A percentile compares a stretch with the other conserved stretches of the same genome.
These are phyloP conservation scores for Bradysia coprophila DNA, from an alignment of 1,140 invertebrate genomes.

Conservation along the genomic window DNA sequence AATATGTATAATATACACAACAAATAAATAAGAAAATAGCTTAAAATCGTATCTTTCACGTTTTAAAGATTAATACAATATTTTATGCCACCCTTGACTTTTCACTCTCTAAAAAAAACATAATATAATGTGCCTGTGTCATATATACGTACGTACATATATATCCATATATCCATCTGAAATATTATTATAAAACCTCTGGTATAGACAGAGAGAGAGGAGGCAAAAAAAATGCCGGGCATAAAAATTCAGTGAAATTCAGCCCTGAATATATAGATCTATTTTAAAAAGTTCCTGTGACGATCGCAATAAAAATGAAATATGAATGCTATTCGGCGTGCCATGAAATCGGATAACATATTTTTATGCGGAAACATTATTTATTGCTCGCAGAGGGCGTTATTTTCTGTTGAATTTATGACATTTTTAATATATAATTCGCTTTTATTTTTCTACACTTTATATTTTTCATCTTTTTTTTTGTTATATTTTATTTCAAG, in stretches of 20 bases:
- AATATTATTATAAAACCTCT: not conserved
- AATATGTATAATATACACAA: too few relatives aligned
- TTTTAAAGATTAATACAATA: not conserved
- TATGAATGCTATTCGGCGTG: slow-evolving; percentile 4
- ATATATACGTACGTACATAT: too few relatives aligned
- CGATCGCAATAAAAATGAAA: slow-evolving; percentile 3
- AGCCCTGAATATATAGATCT: not conserved
- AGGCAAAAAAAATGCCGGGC: not conserved
- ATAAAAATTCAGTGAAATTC: slow-evolving; percentile 1
- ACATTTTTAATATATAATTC: slow-evolving; percentile 1
- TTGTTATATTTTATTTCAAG: too few relatives aligned
- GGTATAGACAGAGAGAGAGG: not conserved
- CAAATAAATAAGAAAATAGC: too few relatives aligned
- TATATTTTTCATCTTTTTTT: too few relatives aligned
- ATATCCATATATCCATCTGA: not conserved
- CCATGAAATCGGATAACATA: slow-evolving; percentile 4
- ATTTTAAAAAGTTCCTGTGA: not conserved
- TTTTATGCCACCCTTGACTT: not conserved
- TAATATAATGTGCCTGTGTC: too few relatives aligned
- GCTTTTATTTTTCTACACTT: too few relatives aligned
- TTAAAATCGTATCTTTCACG: not conserved
- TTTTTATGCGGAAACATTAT: slow-evolving; percentile 4
- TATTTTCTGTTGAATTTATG: slow-evolving; percentile 3
- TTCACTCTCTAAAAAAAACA: not conserved
- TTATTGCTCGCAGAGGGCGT: slow-evolving; percentile 4